phyloP scores from a whole-genome alignment of 2,113 vertebrate genomes.

The Spermophilus dauricus region DNA sequence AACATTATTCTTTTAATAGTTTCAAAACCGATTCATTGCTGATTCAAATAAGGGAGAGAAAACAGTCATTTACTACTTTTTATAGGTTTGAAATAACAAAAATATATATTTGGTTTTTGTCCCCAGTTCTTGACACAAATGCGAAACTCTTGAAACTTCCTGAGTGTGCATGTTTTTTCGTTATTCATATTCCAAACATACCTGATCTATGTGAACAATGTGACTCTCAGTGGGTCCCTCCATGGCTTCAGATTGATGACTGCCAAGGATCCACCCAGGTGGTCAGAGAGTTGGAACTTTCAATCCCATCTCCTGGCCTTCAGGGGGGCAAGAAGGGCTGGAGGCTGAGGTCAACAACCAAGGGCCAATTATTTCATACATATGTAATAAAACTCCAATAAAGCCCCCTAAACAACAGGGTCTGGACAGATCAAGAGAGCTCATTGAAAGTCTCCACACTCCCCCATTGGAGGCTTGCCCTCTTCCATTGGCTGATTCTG shows the following conservation, averaged over 20 bases:
- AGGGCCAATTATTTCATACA: neutral
- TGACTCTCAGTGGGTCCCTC: neutral
- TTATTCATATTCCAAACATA: neutral
- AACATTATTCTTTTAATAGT: conserved; percentile 6
- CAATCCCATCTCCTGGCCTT: neutral
- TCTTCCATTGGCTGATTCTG: neutral
- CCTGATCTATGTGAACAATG: neutral
- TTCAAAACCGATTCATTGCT: neutral
- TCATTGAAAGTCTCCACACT: neutral
- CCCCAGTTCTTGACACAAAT: neutral
- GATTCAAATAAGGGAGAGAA: conserved; percentile 7
- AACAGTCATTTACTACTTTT: neutral
- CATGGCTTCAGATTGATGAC: neutral
- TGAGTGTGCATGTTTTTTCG: neutral
- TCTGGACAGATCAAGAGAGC: neutral
- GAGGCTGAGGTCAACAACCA: neutral
- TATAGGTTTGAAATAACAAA: neutral
- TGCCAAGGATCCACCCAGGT: neutral
- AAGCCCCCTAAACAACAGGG: neutral
- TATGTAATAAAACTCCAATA: neutral
- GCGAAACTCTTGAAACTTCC: conserved; percentile 4
- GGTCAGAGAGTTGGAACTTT: neutral
- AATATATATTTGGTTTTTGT: neutral
- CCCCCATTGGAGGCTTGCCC: neutral
- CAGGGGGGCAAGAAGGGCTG: neutral